phyloP scores from a whole-genome alignment of 2,797 vertebrate species.

The Acanthurus leucopareius region DNA sequence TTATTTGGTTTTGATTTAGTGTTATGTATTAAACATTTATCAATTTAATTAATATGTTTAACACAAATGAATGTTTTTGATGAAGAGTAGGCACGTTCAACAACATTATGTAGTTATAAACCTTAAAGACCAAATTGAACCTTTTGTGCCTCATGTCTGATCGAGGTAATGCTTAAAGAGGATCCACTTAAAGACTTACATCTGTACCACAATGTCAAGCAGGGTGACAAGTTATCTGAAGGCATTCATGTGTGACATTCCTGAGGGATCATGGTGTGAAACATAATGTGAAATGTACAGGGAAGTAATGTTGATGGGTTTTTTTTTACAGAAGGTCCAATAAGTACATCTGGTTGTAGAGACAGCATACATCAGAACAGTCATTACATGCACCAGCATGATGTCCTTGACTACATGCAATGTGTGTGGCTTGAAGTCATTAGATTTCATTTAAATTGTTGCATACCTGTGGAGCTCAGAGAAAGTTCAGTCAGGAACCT shows the following conservation, averaged over 20 bases:
- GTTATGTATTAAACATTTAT: too few species aligned
- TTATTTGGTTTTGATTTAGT: too few species aligned
- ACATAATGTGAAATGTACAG: not conserved
- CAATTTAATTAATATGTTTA: too few species aligned
- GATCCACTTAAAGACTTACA: not conserved
- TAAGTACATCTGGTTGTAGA: too few species aligned
- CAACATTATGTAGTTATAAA: not conserved
- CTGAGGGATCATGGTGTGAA: not conserved
- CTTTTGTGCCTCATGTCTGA: not conserved
- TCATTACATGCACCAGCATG: too few species aligned
- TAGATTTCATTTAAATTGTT: not conserved
- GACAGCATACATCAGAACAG: not conserved
- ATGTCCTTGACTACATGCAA: not conserved
- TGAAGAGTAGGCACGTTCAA: not conserved
- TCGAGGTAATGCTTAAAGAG: not conserved
- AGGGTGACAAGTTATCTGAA: not conserved
- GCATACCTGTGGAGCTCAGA: too few species aligned
- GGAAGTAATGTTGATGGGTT: not conserved
- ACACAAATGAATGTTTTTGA: not conserved
- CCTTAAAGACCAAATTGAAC: not conserved
- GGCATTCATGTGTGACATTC: not conserved
- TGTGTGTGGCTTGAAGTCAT: too few species aligned
- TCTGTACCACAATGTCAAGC: not conserved
- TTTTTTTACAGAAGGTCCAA: not conserved
- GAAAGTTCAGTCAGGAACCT: too few species aligned